phyloP scores from a whole-genome alignment of 1,140 invertebrate genomes.

The Akabosia matsudoensis region DNA sequence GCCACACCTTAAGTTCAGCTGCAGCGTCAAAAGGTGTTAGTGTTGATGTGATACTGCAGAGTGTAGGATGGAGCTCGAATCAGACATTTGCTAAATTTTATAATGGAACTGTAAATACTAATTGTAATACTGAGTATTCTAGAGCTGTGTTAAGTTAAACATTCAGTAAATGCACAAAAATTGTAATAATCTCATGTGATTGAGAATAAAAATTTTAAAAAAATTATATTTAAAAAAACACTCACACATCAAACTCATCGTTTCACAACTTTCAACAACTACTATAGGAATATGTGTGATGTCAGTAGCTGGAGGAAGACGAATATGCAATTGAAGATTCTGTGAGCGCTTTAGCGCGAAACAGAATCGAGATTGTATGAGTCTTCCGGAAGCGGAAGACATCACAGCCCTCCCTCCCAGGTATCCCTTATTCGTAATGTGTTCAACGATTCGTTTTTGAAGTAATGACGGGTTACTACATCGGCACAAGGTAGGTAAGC shows the following conservation, averaged over 20 bases:
- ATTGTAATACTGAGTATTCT: not conserved
- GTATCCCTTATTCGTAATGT: not conserved
- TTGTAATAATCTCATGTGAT: not conserved
- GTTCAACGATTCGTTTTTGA: not conserved
- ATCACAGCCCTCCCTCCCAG: not conserved
- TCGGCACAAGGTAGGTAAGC: not conserved
- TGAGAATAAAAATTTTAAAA: not conserved
- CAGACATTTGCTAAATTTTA: not conserved
- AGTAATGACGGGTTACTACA: not conserved
- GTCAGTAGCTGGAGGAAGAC: not conserved
- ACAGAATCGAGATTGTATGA: not conserved
- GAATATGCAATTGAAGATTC: not conserved
- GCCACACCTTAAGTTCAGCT: not conserved
- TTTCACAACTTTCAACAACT: not conserved
- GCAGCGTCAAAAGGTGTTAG: not conserved
- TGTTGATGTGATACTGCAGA: not conserved
- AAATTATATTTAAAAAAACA: not conserved
- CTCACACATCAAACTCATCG: not conserved
- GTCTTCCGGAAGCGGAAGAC: conserved; percentile 5
- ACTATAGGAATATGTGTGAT: not conserved
- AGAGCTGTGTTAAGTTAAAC: not conserved
- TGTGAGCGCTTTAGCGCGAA: not conserved
- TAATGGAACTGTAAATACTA: not conserved
- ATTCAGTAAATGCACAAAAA: not conserved
- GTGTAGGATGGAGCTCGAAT: not conserved